Evolutionary conservation across 2,797 vertebrate genomes (phyloP), one percentile per base, ranked within the genome.

Genomic region (Sebastes itinus): DNA sequence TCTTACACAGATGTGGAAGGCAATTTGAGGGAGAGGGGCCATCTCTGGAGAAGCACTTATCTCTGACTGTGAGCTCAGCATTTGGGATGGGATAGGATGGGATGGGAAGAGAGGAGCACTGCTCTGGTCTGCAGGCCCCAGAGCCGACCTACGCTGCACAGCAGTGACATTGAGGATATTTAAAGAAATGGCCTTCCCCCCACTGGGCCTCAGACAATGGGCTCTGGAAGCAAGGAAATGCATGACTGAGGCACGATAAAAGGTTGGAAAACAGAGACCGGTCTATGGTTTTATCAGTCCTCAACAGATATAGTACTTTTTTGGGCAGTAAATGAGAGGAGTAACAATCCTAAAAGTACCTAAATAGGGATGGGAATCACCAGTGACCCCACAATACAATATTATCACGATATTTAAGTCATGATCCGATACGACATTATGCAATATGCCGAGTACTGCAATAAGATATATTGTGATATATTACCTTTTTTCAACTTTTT

Each of bases 31-130:
- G 75, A 80, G 83, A 84, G 78, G 72, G 88, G 82, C 86, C 91
- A 95, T 96, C 95, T 96, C 96, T 95, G 90, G 95, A 96, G 96
- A 94, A 95, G 94, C 95, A 95, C 94, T 96, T 96, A 96, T 94
- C 94, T 94, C 92, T 91, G 92, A 90, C 92, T 91, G 92, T 91
- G 89, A 92, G 93, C 93, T 92, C 88, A 83, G 89, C 80, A 54
- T 92, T 94, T 89, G 89, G 88, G 92, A 88, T 64, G 78, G 88
- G 81, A 82, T 70, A 59, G 80, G 58, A 33, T 33, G 33, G 33
- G 35, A 38, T 38, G 12, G 35, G 35, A 38, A 83, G 81, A 82
- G 90, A 49, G 81, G 85, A 86, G 79, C 80, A 66, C 58, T 9
- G 74, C 89, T 85, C 85, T 55, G 90, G 87, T 92, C 92, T 83